Conservation (phyloP, 2,113 vertebrate genomes). For the Lophius piscatorius region DNA sequence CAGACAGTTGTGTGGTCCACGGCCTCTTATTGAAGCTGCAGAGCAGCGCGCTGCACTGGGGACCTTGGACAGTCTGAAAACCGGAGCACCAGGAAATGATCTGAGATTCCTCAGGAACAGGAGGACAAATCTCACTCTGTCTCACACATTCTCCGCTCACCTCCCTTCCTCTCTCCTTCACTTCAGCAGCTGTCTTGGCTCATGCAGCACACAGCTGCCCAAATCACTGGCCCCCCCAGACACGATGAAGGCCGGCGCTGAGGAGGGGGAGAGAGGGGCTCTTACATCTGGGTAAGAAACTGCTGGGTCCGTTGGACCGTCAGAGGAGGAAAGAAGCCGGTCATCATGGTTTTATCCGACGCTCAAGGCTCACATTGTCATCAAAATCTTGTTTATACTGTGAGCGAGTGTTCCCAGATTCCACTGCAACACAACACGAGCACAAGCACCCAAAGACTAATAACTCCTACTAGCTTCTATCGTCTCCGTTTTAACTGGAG, state of each 20-base stretch:
- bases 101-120: slow-evolving; percentile 49
- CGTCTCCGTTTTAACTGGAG: slow-evolving; percentile 19
- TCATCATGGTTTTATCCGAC: slow-evolving; percentile 5
- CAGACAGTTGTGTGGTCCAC: slow-evolving; percentile 31
- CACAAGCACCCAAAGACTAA: neutral
- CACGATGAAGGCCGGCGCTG: slow-evolving; percentile 48
- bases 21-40: slow-evolving; percentile 22
- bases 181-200: slow-evolving; percentile 79
- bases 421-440: slow-evolving; percentile 7
- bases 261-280: slow-evolving; percentile 35
- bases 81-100: slow-evolving; percentile 67
- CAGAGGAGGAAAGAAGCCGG: slow-evolving; percentile 15
- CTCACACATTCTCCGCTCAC: slow-evolving; percentile 57
- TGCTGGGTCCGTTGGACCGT: slow-evolving; percentile 41
- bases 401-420: neutral
- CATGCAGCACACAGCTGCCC: slow-evolving; percentile 74
- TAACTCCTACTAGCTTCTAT: slow-evolving; percentile 1
- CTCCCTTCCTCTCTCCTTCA: slow-evolving; percentile 47
- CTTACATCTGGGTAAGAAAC: slow-evolving; percentile 75
- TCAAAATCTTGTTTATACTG: slow-evolving; percentile 7
- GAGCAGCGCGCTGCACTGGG: slow-evolving; percentile 26
- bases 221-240: slow-evolving; percentile 68
- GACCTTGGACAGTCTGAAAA: slow-evolving; percentile 28
- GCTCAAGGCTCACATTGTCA: slow-evolving; percentile 8
- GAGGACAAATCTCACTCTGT: slow-evolving; percentile 62